Base-by-base conservation (phyloP, 2,888 invertebrate genomes). In the Drosophila demipolita region DNA sequence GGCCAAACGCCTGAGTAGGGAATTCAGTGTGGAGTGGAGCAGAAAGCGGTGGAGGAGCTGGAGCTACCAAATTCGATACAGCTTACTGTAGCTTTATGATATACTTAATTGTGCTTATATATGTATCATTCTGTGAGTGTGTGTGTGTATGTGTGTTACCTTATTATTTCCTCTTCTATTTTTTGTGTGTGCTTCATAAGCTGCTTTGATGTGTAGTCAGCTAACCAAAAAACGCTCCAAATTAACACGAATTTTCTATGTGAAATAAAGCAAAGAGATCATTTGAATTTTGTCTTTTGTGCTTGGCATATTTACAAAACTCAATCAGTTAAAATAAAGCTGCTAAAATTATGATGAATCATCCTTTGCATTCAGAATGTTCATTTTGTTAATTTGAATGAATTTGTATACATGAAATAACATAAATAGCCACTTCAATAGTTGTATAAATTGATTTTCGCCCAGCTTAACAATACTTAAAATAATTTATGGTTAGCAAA, bases 231-330 rank as follows among this genome's bases (percentile, higher is more conserved):
- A 62, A 55, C 36, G 23, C 29, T 40, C 42, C 48, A 74, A 83
- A 83, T 83, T 74, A 81, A 79, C 77, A 64, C n/a, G 33, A 71
- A 48, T 54, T 75, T 50, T 67, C 55, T 17, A 50, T 50, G 29
- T 66, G 49, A 11, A 15, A 15, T 45, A 15, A 20, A 33, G 26
- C 15, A 53, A 52, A 49, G 29, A 53, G 36, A 26, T 35, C 42
- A 40, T 60, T 57, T 12, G 53, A 35, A 29, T 49, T 65, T 32
- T 50, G 42, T n/a, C 32, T 62, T 48, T 42, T 42, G 15, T 53
- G 26, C 26, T n/a, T n/a, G n/a, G 45, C 20, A n/a, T 66, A 40
- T 57, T 67, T 17, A 62, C 53, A 68, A 11, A 7, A 20, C 40
- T 48, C 40, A 74, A 73, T 64, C n/a, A 73, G 45, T 15, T 35